phyloP scores from a whole-genome alignment of 1,140 invertebrate species.

The Ruditapes philippinarum region DNA sequence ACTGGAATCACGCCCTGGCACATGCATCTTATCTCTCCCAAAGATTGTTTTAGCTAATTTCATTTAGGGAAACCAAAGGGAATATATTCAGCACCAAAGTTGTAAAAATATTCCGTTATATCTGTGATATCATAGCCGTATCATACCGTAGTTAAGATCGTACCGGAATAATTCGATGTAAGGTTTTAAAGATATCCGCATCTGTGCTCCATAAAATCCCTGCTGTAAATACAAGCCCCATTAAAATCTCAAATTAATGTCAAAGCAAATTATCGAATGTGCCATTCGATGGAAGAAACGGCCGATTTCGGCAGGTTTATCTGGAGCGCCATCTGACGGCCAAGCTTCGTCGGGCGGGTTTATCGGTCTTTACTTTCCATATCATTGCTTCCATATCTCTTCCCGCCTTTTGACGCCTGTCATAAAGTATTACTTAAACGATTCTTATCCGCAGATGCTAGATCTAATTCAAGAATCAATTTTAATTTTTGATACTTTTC shows the following conservation, averaged over 20 bases:
- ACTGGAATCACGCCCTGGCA: constrained; percentile 26
- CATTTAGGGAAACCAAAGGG: constrained; percentile 46
- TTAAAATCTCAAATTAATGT: constrained; percentile 69
- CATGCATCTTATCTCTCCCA: constrained; percentile 52
- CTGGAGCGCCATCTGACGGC: constrained; percentile 46
- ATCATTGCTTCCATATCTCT: constrained; percentile 58
- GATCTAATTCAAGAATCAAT: constrained; percentile 12
- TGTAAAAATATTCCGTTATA: constrained; percentile 43
- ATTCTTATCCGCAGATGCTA: constrained; percentile 20
- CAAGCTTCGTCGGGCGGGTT: constrained; percentile 40
- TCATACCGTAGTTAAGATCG: constrained; percentile 35
- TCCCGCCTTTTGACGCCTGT: constrained; percentile 62
- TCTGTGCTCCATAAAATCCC: constrained; percentile 68
- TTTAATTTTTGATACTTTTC: neutral
- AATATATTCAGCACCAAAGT: constrained; percentile 44
- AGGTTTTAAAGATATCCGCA: constrained; percentile 67
- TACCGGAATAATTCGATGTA: constrained; percentile 62
- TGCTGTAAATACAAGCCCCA: constrained; percentile 66
- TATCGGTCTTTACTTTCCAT: constrained; percentile 46
- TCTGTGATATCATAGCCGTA: constrained; percentile 32
- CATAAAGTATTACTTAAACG: constrained; percentile 59
- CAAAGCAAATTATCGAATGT: constrained; percentile 60
- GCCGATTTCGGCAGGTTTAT: constrained; percentile 47
- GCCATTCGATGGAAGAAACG: constrained; percentile 47
- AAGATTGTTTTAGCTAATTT: constrained; percentile 52